These are phyloP conservation scores for Ciconia nigra DNA, from an alignment of 2,797 vertebrate species.

Conservation along the genomic window DNA sequence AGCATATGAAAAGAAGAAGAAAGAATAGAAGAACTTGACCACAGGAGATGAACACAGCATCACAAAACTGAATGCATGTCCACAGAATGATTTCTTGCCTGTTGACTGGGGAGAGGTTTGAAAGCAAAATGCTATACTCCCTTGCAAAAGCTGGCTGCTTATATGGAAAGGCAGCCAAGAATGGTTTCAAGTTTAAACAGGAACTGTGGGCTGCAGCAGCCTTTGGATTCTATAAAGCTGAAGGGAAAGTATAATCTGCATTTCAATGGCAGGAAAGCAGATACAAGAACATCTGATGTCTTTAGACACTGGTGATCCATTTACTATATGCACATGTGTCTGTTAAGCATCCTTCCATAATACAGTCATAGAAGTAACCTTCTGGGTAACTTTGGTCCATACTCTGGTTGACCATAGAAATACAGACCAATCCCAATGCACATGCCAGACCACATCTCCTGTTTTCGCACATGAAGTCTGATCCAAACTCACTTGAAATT, in stretches of 20 bases:
- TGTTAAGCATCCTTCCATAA: background rate
- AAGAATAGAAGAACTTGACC: background rate
- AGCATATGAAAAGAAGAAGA: background rate
- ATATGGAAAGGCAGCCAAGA: background rate
- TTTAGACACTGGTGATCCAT: background rate
- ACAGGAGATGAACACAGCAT: slow-evolving; percentile 8
- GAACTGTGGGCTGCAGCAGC: background rate
- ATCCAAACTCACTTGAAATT: background rate
- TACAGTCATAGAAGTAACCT: background rate
- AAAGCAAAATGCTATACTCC: slow-evolving; percentile 17
- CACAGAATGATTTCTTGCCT: slow-evolving; percentile 22
- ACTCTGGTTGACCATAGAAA: background rate
- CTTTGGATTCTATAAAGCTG: background rate
- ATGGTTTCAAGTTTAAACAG: background rate
- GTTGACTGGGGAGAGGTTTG: slow-evolving; percentile 1
- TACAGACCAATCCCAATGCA: background rate
- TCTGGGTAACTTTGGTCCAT: background rate
- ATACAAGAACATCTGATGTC: background rate
- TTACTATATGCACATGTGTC: accelerated
- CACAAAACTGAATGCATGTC: background rate
- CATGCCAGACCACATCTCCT: background rate
- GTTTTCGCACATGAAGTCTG: background rate
- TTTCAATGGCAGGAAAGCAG: background rate
- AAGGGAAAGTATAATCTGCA: background rate
- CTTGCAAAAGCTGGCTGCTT: background rate